Base-by-base conservation (phyloP, 2,113 vertebrate species). In the Triplophysa rosa region DNA sequence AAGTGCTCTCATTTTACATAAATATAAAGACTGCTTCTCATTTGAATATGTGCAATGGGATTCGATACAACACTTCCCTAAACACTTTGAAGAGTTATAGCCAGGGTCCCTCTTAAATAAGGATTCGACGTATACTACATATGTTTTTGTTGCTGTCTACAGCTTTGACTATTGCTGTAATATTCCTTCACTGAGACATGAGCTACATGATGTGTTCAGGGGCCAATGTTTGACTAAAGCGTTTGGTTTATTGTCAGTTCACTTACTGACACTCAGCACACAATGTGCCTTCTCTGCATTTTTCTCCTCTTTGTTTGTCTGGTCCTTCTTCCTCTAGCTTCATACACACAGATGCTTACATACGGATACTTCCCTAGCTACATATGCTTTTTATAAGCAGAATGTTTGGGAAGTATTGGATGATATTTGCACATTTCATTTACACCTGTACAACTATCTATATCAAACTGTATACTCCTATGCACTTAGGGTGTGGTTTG, bases 271-370 rank as follows among this genome's bases (percentile, higher is more conserved):
- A 84, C 87, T 82, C 76, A 88, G 80, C 86, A 85, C 82, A 89
- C 87, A 71, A 80, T 84, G 93, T 94, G 93, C 93, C 92, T 94
- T 94, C 86, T 86, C 84, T 70, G 17, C 58, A 59, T 80, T 12
- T 67, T 33, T 76, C 78, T 58, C 3, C 13, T 52, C 16, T 58
- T 58, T 86, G 84, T 82, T 40, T 67, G 16, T 19, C 10, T 81
- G 23, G 52, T 89, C 58, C 78, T 52, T 54, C 69, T 59, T 84
- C 77, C 79, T 70, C 45, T 47, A 37, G 62, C 77, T 85, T 84
- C 81, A 82, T 82, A 85, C 86, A 81, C 80, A 81, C 78, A 75
- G 21, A 64, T 42, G 64, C 37, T 59, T 56, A 40, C 8, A 23
- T 59, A 72, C 29, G 3, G 54, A 61, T 61, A 52, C 21, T 40